Percentiles rank a stretch among this genome's conserved stretches.
Conservation (phyloP, 2,113 vertebrate species). For the Daphoenositta chrysoptera region DNA sequence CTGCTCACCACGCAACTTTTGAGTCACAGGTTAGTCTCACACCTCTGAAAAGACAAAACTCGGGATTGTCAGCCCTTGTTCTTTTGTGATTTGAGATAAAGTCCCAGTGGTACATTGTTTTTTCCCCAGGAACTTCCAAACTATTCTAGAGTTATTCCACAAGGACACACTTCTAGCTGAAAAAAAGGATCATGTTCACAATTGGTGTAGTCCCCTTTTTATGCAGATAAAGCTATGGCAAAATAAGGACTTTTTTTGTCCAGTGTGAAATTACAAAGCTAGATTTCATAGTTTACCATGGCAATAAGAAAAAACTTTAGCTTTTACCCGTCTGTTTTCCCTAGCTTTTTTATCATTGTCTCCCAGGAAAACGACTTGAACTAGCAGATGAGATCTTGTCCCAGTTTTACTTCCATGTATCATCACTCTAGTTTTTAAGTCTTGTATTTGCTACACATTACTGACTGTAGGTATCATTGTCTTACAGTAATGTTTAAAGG, state of each 20-base stretch:
- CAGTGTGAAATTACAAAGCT: not conserved
- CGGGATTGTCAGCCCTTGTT: not conserved
- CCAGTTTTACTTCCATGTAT: not conserved
- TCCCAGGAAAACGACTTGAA: not conserved
- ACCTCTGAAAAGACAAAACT: not conserved
- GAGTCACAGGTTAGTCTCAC: not conserved
- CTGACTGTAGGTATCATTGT: not conserved
- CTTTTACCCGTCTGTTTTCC: not conserved
- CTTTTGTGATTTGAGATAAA: not conserved
- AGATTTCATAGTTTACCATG: not conserved
- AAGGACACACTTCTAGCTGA: not conserved
- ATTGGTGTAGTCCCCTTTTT: not conserved
- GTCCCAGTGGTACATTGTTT: not conserved
- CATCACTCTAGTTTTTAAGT: not conserved
- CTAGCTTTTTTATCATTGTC: not conserved
- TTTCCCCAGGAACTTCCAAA: not conserved
- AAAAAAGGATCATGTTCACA: not conserved
- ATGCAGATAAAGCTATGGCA: not conserved
- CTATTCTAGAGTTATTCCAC: not conserved
- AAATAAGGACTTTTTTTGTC: not conserved
- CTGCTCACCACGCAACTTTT: accelerated
- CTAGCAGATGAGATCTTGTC: not conserved
- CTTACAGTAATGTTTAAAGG: not conserved
- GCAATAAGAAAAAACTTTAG: not conserved
- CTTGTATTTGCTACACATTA: not conserved